Evolutionary conservation across 2,113 vertebrate species (phyloP), one percentile per base, ranked within the genome.

Genomic region (Tetrao urogallus): DNA sequence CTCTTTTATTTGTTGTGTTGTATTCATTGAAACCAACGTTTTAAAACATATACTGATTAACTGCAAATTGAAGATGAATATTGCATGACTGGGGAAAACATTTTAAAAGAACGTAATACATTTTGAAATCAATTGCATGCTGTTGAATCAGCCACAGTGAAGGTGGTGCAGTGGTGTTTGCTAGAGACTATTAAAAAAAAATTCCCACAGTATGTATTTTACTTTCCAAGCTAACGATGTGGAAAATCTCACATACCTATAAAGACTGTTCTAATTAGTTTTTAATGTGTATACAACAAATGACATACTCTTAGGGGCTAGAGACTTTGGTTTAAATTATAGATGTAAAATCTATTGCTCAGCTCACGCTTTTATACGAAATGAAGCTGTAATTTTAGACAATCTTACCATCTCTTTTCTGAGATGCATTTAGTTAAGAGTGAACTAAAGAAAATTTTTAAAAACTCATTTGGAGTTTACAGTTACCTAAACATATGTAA

Each of bases 171-270:
- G 16, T 56, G 38, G 6, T 27, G 13, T 22, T 20, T 87, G 27
- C 17, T 32, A 78, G 20, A 82, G 10, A 32, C 32, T 74, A 45
- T 54, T 63, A 11, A 36, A 76, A 64, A 70, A 56, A 36, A 43
- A 65, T 84, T 38, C 40, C 61, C 32, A 42, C 36, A 61, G 54
- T 54, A 28, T 43, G 5, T 84, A 25, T 70, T 94, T 75, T 89
- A 50, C 34, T 93, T 93, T 86, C 85, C 54, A 92, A 89, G 20
- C 7, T 86, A 91, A 94, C 18, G 8, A 30, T 75, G 52, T 50
- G 5, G 74, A 94, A 94, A 90, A 69, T 67, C 27, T 78, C 36
- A n/a, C 10, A 20, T 81, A 82, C 30, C 4, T 82, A 34, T 64
- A 86, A 86, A 88, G 32, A 45, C 36, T 20, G 32, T 63, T 84